These are phyloP conservation scores for Alca torda DNA, from an alignment of 2,797 vertebrate species.

Conservation along the genomic window DNA sequence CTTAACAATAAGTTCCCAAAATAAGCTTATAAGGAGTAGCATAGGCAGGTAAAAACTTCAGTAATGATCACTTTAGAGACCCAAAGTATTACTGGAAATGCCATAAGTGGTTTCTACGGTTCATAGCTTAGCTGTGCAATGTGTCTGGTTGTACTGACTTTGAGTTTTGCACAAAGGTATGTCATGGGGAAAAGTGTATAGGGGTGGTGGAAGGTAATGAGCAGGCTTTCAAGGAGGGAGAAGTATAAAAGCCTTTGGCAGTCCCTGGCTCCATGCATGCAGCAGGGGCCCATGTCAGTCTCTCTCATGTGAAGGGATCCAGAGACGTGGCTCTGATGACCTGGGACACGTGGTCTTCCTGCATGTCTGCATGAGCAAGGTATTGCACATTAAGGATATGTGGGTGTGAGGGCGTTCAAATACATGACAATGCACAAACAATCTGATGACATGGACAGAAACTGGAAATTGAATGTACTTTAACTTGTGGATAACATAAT, in stretches of 20 bases:
- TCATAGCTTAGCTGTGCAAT: neutral
- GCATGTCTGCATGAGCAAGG: neutral
- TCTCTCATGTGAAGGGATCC: neutral
- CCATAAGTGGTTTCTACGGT: accelerated
- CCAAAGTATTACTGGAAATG: neutral
- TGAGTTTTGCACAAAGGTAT: neutral
- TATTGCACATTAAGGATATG: neutral
- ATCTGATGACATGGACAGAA: neutral
- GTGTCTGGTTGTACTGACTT: neutral
- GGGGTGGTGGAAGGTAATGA: neutral
- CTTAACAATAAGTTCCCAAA: neutral
- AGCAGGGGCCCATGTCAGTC: accelerated
- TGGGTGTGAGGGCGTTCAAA: neutral
- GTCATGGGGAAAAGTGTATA: neutral
- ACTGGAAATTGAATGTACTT: neutral
- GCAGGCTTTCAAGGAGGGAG: neutral
- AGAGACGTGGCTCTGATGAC: neutral
- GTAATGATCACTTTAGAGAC: neutral
- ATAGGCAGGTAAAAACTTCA: neutral
- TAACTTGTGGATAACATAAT: neutral
- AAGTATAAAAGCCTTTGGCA: neutral
- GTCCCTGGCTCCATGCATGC: neutral
- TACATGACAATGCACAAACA: too few relatives aligned
- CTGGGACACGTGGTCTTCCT: neutral
- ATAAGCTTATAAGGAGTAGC: neutral